Evolutionary conservation across 2,113 vertebrate species (phyloP).

Genomic region (Danionella cerebrum): DNA sequence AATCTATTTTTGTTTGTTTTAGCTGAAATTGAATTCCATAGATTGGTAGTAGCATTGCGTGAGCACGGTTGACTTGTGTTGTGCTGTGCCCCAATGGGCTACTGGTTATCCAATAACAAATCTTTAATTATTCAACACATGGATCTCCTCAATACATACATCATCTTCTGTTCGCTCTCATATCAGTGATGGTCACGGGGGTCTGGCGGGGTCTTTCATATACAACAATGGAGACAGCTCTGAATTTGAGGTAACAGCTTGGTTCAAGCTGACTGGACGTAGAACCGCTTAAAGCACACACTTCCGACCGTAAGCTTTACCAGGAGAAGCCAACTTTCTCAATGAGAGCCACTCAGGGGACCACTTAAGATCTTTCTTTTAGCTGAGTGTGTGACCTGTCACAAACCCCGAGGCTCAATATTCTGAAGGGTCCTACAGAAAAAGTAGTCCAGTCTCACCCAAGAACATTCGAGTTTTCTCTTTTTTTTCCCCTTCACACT

Average conservation of each 20-base stretch:
- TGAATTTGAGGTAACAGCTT: constrained; percentile 33
- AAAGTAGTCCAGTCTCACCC: not conserved
- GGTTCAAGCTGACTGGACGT: constrained; percentile 14
- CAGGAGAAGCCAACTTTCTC: constrained; percentile 2
- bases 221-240: constrained; percentile 28
- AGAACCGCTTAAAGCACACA: constrained; percentile 25
- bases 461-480: not conserved
- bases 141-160: no score
- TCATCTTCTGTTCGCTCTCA: no score
- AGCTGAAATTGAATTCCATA: no score
- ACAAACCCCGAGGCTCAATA: constrained; percentile 11
- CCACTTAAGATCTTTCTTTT: constrained; percentile 19
- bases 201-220: no score
- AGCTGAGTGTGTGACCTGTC: constrained; percentile 16
- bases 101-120: no score
- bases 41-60: no score
- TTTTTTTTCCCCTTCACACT: not conserved
- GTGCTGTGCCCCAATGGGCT: no score
- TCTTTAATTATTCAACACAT: no score
- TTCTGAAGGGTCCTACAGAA: constrained; percentile 25
- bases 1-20: no score
- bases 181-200: no score
- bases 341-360: constrained; percentile 15
- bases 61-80: no score
- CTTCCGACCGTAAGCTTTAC: constrained; percentile 26